A percentile compares a stretch with the other conserved stretches of the same genome.
phyloP scores from a whole-genome alignment of 2,113 vertebrate genomes.

The Sylvilagus bachmani region DNA sequence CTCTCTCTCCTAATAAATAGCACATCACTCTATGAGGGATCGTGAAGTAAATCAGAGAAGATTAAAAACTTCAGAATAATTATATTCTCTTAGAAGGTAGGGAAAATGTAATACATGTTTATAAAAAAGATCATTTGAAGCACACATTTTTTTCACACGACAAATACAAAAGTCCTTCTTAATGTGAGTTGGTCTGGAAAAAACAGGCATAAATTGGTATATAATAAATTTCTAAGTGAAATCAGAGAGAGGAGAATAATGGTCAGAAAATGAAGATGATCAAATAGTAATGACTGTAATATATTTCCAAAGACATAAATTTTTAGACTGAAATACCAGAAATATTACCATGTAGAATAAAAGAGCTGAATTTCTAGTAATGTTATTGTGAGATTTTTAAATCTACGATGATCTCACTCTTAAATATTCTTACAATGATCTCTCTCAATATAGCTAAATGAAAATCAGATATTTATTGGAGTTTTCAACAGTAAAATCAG shows the following conservation, averaged over 20 bases:
- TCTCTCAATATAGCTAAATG: neutral
- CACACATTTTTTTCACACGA: neutral
- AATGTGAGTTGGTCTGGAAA: neutral
- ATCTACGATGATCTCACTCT: neutral
- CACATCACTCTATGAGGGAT: neutral
- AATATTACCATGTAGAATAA: neutral
- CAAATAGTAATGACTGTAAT: neutral
- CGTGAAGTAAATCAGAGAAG: neutral
- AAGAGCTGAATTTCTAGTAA: neutral
- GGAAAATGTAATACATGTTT: neutral
- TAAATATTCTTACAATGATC: neutral
- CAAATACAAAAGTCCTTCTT: neutral
- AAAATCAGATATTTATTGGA: neutral
- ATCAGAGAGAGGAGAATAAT: neutral
- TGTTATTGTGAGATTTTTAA: neutral
- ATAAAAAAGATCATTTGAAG: constrained; percentile 26
- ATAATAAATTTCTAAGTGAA: neutral
- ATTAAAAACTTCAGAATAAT: constrained; percentile 2
- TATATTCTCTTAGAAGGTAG: neutral
- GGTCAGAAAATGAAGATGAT: neutral
- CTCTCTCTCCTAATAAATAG: neutral
- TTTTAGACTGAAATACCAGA: neutral
- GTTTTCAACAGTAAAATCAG: neutral
- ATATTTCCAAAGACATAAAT: neutral
- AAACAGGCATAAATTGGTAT: neutral